Evolutionary conservation across 2,888 invertebrate species (phyloP), one percentile per base, ranked within the genome.

Genomic region (Morpho achilles): DNA sequence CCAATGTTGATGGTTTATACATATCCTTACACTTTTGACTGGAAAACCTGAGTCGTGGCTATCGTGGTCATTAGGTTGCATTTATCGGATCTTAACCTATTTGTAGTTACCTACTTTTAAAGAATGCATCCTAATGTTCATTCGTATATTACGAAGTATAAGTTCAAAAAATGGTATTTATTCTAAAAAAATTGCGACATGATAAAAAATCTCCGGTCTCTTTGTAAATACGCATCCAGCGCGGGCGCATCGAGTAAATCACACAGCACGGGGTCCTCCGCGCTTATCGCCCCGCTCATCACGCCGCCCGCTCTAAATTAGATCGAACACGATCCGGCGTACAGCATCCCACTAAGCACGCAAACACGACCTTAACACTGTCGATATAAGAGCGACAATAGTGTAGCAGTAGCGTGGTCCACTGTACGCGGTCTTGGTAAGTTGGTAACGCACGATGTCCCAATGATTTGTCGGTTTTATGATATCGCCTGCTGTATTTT

Each of bases 271-370:
- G 60, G 71, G 63, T 68, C 71, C 67, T 65, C 71, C 67, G 64
- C 74, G 72, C 75, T 73, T 79, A 80, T 80, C 80, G 77, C 73
- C 62, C 68, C 73, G 72, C 75, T 71, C 73, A 76, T 80, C 80
- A 67, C 60, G 58, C 69, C 73, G 69, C 64, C 64, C 75, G 73
- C 78, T 77, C 76, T 82, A 80, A 86, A 85, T 85, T 84, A 84
- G 84, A 80, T 73, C 75, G 75, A 67, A 73, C 75, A 71, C 67
- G 74, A 66, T 61, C 62, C 54, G 61, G 44, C 56, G 48, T 60
- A 49, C 58, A 58, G 45, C 49, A 43, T 44, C 39, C 7, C 22
- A 47, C 6, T 7, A 6, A 7, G 0, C 32, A 10, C 3, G 4
- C 8, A 22, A 42, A 51, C 9, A 22, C 43, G 43, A 6, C 43